Evolutionary conservation across 2,797 vertebrate species (phyloP), one percentile per base, ranked within the genome.

Genomic region (Sebastes baramenuke): DNA sequence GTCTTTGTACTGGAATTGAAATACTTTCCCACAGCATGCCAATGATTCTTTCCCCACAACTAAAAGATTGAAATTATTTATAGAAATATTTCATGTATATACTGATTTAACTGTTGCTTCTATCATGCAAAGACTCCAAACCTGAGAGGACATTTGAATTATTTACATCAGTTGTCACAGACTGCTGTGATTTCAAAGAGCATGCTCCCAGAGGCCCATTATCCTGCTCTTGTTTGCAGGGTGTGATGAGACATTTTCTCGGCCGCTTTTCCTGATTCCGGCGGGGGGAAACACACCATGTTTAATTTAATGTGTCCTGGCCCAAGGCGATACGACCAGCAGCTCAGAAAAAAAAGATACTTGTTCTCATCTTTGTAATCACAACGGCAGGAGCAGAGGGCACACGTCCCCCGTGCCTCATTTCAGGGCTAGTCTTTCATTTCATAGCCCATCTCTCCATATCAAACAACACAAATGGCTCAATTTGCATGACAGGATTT

Each of bases 401-500:
- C 97, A 96, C 93, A 93, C 61, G 95, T 98, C 96, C 97, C 97
- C 88, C 80, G 97, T 96, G 96, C 96, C 97, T 97, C 97, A 96
- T 99, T 97, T 96, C 96, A 88, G 96, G 96, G 97, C 97, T 98
- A 97, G 98, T 98, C 98, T 99, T 99, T 98, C 97, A 99, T 98
- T 98, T 98, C 97, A 97, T 97, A 98, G 97, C 96, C 97, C 96
- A 98, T 97, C 97, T 97, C 97, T 97, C 97, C 97, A 98, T 98
- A 99, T 99, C 98, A 98, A 97, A 98, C 97, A 96, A 95, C 97
- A 97, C 97, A 97, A 98, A 97, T 97, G 97, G 97, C 97, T 98
- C 98, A 98, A 98, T 99, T 99, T 99, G 97, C 98, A 99, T 99
- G 98, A 99, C 97, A 97, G 98, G 98, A 99, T 99, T 98, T 98